Conservation (phyloP, 2,888 invertebrate species). For the Tetropium fuscum region DNA sequence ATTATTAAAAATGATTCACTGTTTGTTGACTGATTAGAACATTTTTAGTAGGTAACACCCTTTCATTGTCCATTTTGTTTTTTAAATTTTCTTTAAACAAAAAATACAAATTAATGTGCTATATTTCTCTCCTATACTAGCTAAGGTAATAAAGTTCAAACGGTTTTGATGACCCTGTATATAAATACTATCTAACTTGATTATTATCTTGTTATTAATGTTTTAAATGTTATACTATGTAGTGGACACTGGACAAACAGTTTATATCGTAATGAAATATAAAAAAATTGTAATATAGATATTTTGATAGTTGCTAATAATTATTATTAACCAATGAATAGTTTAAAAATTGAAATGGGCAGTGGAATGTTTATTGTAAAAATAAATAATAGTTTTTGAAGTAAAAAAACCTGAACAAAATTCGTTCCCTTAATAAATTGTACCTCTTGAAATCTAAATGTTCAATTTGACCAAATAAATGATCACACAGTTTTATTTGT, state of each 20-base stretch:
- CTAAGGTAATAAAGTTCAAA: no score
- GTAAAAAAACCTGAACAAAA: conserved; percentile 15
- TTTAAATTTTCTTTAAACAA: background rate
- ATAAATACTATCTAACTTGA: no score
- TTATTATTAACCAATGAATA: background rate
- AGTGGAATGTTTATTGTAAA: background rate
- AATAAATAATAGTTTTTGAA: conserved; percentile 9
- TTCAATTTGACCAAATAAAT: conserved; percentile 31
- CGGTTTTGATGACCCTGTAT: no score
- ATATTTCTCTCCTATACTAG: no score
- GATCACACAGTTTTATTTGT: conserved; percentile 5
- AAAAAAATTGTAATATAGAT: background rate
- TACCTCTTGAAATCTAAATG: conserved; percentile 23
- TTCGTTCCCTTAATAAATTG: conserved; percentile 17
- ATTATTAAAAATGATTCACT: conserved; percentile 32
- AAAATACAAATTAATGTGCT: no score
- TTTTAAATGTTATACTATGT: no score
- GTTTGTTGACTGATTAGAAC: conserved; percentile 35
- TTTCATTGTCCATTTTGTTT: conserved; percentile 12
- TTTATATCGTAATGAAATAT: no score
- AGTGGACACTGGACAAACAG: no score
- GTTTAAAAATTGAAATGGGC: no score
- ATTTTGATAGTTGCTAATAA: background rate
- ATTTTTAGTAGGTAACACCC: conserved; percentile 5
- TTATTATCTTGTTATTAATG: no score